Conservation (phyloP, 2,888 invertebrate species). For the Drosophila neotestacea region DNA sequence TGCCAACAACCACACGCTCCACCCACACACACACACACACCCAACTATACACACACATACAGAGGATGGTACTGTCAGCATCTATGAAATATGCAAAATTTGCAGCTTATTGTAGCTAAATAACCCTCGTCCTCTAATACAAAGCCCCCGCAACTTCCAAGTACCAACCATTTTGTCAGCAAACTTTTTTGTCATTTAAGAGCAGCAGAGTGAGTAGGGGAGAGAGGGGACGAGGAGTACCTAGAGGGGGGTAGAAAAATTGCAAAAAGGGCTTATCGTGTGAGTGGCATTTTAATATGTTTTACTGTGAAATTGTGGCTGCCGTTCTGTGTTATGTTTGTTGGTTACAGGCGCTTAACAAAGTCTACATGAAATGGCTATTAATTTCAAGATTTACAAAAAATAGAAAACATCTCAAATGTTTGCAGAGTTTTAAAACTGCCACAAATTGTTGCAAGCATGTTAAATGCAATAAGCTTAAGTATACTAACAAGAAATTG, state of each 20-base stretch:
- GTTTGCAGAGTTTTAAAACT: slow-evolving; percentile 29
- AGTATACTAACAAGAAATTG: slow-evolving; percentile 4
- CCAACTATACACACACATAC: background rate
- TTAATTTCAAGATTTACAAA: slow-evolving; percentile 68
- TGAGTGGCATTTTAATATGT: slow-evolving; percentile 80
- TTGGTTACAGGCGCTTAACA: slow-evolving; percentile 34
- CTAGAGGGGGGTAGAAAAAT: slow-evolving; percentile 6
- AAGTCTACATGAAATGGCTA: slow-evolving; percentile 70
- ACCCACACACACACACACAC: slow-evolving; percentile 9
- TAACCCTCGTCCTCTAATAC: slow-evolving; percentile 46
- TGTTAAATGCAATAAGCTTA: slow-evolving; percentile 17
- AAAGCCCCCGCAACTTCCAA: slow-evolving; percentile 6
- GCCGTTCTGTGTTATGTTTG: slow-evolving; percentile 34
- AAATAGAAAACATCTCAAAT: slow-evolving; percentile 11
- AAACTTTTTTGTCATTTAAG: slow-evolving; percentile 56
- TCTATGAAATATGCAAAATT: slow-evolving; percentile 78
- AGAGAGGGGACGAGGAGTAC: background rate
- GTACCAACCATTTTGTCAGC: slow-evolving; percentile 59
- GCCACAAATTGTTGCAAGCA: slow-evolving; percentile 25
- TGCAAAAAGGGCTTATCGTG: slow-evolving; percentile 65
- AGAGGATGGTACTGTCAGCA: slow-evolving; percentile 55
- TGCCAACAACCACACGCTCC: slow-evolving; percentile 24
- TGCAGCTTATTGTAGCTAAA: slow-evolving; percentile 77
- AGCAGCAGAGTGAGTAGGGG: background rate
- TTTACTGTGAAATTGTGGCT: slow-evolving; percentile 60